phyloP scores from a whole-genome alignment of 37 sponge, comb jelly and placozoan genomes.

The Hexactinellida sp. region DNA sequence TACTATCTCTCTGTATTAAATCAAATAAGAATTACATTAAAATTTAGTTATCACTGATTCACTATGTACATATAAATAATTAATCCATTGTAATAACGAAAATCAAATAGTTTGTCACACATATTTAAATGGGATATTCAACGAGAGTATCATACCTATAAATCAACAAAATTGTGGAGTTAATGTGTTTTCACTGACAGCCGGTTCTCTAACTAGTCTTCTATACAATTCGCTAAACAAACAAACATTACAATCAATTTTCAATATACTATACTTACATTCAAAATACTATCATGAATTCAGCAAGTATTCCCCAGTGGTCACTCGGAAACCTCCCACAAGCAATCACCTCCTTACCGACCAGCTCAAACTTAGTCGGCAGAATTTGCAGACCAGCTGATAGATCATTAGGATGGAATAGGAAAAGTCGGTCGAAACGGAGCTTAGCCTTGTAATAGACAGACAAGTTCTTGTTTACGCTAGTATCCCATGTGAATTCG shows the following conservation, averaged over 20 bases:
- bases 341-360: constrained; percentile 41
- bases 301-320: constrained; percentile 61
- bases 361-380: constrained; percentile 31
- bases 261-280: no score
- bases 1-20: not conserved
- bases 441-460: constrained; percentile 24
- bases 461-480: constrained; percentile 32
- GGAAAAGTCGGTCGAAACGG: constrained; percentile 53
- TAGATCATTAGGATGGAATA: constrained; percentile 18
- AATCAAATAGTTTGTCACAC: no score
- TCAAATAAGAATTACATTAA: not conserved
- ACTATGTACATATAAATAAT: no score
- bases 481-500: constrained; percentile 59
- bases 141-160: no score
- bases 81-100: no score
- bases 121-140: no score
- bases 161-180: no score
- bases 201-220: no score
- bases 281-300: constrained; percentile 23
- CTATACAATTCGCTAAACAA: no score
- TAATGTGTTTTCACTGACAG: no score
- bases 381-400: not conserved
- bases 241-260: no score
- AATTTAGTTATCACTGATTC: not conserved
- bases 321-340: constrained; percentile 54